A percentile compares a stretch with the other conserved stretches of the same genome.
Conservation (phyloP, 2,113 vertebrate genomes). For the Oncorhynchus kisutch region DNA sequence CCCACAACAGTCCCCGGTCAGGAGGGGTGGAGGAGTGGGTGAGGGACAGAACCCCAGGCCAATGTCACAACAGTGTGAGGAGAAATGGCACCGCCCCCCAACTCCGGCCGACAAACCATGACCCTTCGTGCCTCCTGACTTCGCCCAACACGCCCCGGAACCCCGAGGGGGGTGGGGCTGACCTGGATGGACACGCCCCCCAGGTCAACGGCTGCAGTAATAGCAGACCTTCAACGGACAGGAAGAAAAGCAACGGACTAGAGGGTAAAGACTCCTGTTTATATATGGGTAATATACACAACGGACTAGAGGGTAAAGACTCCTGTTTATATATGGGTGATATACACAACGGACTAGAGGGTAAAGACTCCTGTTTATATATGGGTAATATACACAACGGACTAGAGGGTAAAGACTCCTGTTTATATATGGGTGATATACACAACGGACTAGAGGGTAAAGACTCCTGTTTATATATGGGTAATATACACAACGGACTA, state of each 20-base stretch:
- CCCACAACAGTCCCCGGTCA: conserved; percentile 64
- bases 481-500: too few relatives aligned
- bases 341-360: too few relatives aligned
- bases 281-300: too few relatives aligned
- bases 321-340: too few relatives aligned
- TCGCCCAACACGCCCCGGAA: conserved; percentile 85
- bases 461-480: too few relatives aligned
- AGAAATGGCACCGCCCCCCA: conserved; percentile 64
- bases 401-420: too few relatives aligned
- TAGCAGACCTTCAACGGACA: conserved; percentile 53
- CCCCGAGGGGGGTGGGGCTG: conserved; percentile 57
- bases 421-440: too few relatives aligned
- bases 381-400: too few relatives aligned
- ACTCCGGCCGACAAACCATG: conserved; percentile 43
- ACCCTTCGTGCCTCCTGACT: conserved; percentile 85
- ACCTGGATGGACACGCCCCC: conserved; percentile 31
- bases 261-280: conserved; percentile 73
- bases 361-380: too few relatives aligned
- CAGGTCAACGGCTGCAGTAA: conserved; percentile 64
- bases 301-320: too few relatives aligned
- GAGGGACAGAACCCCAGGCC: conserved; percentile 59
- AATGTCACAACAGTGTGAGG: conserved; percentile 54
- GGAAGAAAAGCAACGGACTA: conserved; percentile 72
- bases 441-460: too few relatives aligned
- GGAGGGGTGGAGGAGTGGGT: conserved; percentile 61